Base-by-base conservation (phyloP, 2,113 vertebrate genomes). In the Toxotes chatareus region DNA sequence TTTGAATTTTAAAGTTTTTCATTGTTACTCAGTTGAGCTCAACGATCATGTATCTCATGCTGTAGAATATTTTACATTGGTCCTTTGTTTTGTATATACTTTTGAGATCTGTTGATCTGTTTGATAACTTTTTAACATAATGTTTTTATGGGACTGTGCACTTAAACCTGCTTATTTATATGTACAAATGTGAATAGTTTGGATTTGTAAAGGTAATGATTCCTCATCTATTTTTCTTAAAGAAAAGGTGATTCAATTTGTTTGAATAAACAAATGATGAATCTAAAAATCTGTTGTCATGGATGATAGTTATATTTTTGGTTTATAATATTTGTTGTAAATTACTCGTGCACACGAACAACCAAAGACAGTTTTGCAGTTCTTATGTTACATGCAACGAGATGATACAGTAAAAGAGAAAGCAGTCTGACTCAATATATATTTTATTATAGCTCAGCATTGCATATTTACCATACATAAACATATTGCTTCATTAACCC, bases 181-280 rank as follows among this genome's bases (percentile, higher is more conserved):
- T 93, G 92, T 92, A 93, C n/a, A 91, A 71, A 93, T 89, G 91
- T 92, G 44, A 81, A 92, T 91, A 89, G 84, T 44, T 27, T 75
- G 70, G 59, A 89, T 92, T 92, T 92, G 84, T 87, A 89, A 86
- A 86, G 73, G 68, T 88, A 77, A 85, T 82, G 55, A 85, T 70
- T 73, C 42, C 64, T 44, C 47, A 79, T 93, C 77, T 94, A 94
- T 94, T 92, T 94, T 93, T 93, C 74, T 76, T 91, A 88, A 87
- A 92, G 73, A 90, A 83, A 86, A 86, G 63, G n/a, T 79, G 23
- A 76, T 79, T 68, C 21, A 32, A 66, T 83, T 90, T 89, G 86
- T 91, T 93, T 86, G 62, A 91, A 88, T 93, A 93, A 93, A 93
- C 83, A 90, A 91, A 88, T 82, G 2, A 40, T 76, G 4, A 87